These are phyloP conservation scores for Zygogramma bicolorata DNA, from an alignment of 2,888 invertebrate species.

Conservation along the genomic window DNA sequence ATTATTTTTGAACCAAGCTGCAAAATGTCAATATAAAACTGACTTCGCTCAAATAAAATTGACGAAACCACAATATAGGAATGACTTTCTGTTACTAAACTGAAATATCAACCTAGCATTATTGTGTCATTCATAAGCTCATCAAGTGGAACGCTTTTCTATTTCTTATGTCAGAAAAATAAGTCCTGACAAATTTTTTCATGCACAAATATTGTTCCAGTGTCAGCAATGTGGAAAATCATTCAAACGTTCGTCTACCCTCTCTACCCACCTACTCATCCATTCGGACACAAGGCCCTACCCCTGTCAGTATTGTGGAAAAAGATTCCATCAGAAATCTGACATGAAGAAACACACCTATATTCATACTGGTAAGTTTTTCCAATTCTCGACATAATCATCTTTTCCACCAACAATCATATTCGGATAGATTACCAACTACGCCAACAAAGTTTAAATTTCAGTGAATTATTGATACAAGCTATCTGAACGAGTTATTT, in stretches of 20 bases:
- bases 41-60: no score
- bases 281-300: conserved; percentile 98
- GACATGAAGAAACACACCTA: conserved; percentile 99
- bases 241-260: conserved; percentile 95
- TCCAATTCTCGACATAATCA: conserved; percentile 25
- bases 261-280: conserved; percentile 96
- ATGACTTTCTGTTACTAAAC: no score
- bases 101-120: no score
- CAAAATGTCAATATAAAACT: no score
- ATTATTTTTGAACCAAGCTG: no score
- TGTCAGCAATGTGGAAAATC: conserved; percentile 98
- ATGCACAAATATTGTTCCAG: conserved; percentile 45
- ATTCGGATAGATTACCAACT: conserved; percentile 39
- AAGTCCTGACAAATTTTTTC: background rate
- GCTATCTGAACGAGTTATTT: conserved; percentile 38
- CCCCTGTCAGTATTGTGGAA: conserved; percentile 98
- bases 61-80: no score
- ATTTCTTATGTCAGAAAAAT: background rate
- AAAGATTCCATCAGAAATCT: conserved; percentile 98
- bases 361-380: conserved; percentile 85
- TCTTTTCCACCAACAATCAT: conserved; percentile 24
- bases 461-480: conserved; percentile 40
- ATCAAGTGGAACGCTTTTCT: no score
- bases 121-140: no score
- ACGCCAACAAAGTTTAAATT: conserved; percentile 47